Percentiles rank a stretch among this genome's conserved stretches.
phyloP scores from a whole-genome alignment of 2,113 vertebrate genomes.

The Pitta sordida region DNA sequence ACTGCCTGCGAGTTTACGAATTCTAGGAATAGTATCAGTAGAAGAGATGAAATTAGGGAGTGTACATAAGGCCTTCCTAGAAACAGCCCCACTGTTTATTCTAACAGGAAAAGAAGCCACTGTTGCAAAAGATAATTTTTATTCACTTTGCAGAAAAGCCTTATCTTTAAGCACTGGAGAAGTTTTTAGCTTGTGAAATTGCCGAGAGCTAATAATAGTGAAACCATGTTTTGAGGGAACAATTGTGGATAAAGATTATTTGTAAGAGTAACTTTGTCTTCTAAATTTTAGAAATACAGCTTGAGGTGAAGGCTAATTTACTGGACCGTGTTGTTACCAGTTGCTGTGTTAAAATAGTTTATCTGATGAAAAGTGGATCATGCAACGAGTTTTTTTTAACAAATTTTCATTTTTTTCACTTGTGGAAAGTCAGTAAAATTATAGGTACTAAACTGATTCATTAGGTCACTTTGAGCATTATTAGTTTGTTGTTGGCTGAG shows the following conservation, averaged over 20 bases:
- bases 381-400: neutral
- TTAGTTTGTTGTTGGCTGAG: neutral
- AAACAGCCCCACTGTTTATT: neutral
- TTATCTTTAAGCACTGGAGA: neutral
- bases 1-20: neutral
- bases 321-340: neutral
- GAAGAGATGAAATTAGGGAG: neutral
- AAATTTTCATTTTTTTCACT: neutral
- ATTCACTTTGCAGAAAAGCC: too few relatives aligned
- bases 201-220: neutral
- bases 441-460: neutral
- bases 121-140: constrained; percentile 8
- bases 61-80: neutral
- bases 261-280: neutral
- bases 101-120: neutral
- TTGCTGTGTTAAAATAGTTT: neutral
- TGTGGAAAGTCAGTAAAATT: neutral
- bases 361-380: neutral
- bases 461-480: neutral
- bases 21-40: constrained; percentile 36
- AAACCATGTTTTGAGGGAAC: neutral
- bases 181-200: neutral
- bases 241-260: neutral
- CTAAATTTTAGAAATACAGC: neutral
- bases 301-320: neutral